Percentiles rank a stretch among this genome's conserved stretches.
Conservation (phyloP, 1,140 invertebrate genomes). For the Anoplophora glabripennis region DNA sequence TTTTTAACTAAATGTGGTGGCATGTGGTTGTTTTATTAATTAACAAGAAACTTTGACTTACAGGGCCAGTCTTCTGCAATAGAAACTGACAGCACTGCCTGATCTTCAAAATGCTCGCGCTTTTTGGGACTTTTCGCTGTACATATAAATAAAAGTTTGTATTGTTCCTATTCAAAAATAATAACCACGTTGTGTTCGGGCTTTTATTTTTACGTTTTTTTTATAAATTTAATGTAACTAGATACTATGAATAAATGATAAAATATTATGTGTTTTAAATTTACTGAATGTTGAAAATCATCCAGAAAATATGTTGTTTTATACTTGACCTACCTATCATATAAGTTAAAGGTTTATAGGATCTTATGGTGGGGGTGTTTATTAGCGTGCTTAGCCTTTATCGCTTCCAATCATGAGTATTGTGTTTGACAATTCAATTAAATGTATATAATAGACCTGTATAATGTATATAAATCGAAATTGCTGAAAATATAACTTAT, state of each 20-base stretch:
- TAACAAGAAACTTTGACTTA: slow-evolving; percentile 21
- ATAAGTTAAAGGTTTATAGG: no score
- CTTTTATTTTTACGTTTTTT: slow-evolving; percentile 15
- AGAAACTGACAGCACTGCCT: slow-evolving; percentile 22
- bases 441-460: no score
- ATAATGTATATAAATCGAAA: no score
- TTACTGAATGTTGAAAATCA: no score
- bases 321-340: no score
- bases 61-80: slow-evolving; percentile 21
- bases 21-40: slow-evolving; percentile 22
- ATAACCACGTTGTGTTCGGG: neutral
- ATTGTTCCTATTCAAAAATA: neutral
- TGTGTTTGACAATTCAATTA: no score
- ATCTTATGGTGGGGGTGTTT: no score
- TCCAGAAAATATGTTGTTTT: no score
- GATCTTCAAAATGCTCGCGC: slow-evolving; percentile 11
- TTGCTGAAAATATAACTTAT: no score
- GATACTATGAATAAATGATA: neutral
- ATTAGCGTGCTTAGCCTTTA: no score
- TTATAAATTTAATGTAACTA: neutral
- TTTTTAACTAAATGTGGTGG: slow-evolving; percentile 5
- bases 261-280: slow-evolving; percentile 1
- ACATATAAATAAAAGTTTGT: slow-evolving; percentile 3
- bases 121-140: slow-evolving; percentile 11
- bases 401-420: no score